A percentile compares a stretch with the other conserved stretches of the same genome.
Conservation (phyloP, 2,888 invertebrate species). For the Aphidius colemani region DNA sequence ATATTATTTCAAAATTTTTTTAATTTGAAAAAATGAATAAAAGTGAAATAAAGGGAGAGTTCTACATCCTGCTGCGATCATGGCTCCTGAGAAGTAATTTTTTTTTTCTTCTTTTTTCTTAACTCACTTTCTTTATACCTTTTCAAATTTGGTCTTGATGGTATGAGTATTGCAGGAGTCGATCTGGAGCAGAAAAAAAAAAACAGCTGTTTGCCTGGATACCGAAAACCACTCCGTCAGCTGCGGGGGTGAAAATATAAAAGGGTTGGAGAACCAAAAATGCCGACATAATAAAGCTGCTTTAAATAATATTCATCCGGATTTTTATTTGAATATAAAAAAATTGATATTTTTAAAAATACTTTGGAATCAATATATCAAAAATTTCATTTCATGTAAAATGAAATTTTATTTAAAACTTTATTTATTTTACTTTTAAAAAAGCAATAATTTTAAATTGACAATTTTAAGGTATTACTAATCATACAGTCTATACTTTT, state of each 20-base stretch:
- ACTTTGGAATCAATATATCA: too few species aligned
- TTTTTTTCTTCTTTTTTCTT: slow-evolving; percentile 21
- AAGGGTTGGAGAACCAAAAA: slow-evolving; percentile 41
- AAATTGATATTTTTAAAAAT: neutral
- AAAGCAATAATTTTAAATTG: too few species aligned
- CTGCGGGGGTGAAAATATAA: slow-evolving; percentile 51
- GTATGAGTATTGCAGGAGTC: slow-evolving; percentile 3
- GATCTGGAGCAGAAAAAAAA: slow-evolving; percentile 23
- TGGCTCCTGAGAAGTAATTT: slow-evolving; percentile 10
- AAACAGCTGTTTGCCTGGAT: slow-evolving; percentile 51
- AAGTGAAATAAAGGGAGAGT: slow-evolving; percentile 4
- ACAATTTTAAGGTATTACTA: too few species aligned
- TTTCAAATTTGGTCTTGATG: slow-evolving; percentile 2
- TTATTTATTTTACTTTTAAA: too few species aligned
- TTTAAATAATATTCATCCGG: neutral
- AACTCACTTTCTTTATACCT: slow-evolving; percentile 37
- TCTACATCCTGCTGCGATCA: slow-evolving; percentile 12
- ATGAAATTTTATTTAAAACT: too few species aligned
- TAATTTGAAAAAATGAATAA: neutral
- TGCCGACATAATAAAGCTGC: neutral
- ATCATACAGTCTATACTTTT: too few species aligned
- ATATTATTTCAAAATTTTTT: neutral
- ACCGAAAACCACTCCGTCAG: slow-evolving; percentile 48
- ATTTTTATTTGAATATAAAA: too few species aligned
- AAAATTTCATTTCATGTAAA: too few species aligned